Evolutionary conservation across 2,797 vertebrate genomes (phyloP).

Genomic region (Lindbergichthys nudifrons): DNA sequence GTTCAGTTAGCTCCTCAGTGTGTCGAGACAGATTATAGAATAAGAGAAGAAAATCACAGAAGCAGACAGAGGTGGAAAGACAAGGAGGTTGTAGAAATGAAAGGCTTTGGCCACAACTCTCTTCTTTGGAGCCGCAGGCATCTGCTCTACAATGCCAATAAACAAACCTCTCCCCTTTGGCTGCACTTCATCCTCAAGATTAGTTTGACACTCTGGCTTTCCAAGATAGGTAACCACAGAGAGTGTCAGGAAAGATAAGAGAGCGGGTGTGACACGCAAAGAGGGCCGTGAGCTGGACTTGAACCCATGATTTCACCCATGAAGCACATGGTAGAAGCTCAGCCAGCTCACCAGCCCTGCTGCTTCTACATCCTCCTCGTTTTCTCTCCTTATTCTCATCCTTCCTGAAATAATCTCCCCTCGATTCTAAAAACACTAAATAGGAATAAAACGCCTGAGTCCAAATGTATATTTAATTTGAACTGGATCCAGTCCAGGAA

Average conservation of each 20-base stretch:
- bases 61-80: slow-evolving; percentile 39
- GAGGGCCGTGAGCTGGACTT: slow-evolving; percentile 46
- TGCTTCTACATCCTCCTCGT: slow-evolving; percentile 1
- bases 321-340: slow-evolving; percentile 27
- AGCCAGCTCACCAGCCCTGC: slow-evolving; percentile 17
- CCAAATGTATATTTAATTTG: slow-evolving; percentile 40
- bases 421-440: slow-evolving; percentile 22
- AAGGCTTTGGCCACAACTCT: slow-evolving; percentile 35
- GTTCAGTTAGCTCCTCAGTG: slow-evolving; percentile 32
- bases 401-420: slow-evolving; percentile 2
- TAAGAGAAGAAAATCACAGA: slow-evolving; percentile 21
- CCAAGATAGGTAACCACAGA: slow-evolving; percentile 47
- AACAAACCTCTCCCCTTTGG: slow-evolving; percentile 57
- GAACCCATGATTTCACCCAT: slow-evolving; percentile 38
- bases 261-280: slow-evolving; percentile 23
- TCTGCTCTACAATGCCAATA: slow-evolving; percentile 54
- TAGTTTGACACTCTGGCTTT: slow-evolving; percentile 51
- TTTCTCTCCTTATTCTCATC: slow-evolving; percentile 4
- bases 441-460: slow-evolving; percentile 36
- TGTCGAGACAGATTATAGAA: slow-evolving; percentile 31
- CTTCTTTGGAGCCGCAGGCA: slow-evolving; percentile 34
- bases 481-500: slow-evolving; percentile 52
- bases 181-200: slow-evolving; percentile 57
- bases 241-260: slow-evolving; percentile 64
- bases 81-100: slow-evolving; percentile 30